These are phyloP conservation scores for Ptychodera flava DNA, from an alignment of 35 echinoderm and acorn worm genomes.

Conservation along the genomic window DNA sequence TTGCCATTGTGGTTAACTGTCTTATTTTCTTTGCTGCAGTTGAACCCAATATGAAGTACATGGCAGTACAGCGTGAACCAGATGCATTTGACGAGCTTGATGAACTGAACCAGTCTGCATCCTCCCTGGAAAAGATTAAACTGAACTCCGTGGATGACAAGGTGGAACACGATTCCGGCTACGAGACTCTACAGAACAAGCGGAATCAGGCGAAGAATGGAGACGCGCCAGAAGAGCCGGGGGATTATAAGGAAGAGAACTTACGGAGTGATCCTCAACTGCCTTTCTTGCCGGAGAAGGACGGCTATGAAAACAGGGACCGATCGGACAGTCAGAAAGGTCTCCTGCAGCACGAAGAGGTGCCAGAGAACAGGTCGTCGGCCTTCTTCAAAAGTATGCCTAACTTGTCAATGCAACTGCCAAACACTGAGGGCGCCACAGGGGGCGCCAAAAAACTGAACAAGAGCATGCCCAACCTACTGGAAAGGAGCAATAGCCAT, in stretches of 20 bases:
- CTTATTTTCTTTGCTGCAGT: not conserved
- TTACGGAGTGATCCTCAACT: not conserved
- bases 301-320: not conserved
- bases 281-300: not conserved
- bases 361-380: not conserved
- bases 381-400: not conserved
- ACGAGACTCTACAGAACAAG: not conserved
- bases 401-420: not conserved
- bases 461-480: not conserved
- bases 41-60: not conserved
- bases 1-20: too few species aligned
- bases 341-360: not conserved
- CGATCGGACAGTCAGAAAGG: not conserved
- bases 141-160: not conserved
- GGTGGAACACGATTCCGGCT: not conserved
- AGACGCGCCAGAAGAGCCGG: not conserved
- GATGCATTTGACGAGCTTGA: not conserved
- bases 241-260: not conserved
- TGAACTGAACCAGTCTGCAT: not conserved
- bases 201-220: not conserved
- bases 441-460: not conserved
- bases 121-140: not conserved
- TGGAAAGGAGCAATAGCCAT: not conserved
- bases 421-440: not conserved
- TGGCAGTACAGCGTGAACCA: not conserved